Evolutionary conservation across 1,140 invertebrate species (phyloP), one percentile per base, ranked within the genome.

Genomic region (Theocolax elegans): DNA sequence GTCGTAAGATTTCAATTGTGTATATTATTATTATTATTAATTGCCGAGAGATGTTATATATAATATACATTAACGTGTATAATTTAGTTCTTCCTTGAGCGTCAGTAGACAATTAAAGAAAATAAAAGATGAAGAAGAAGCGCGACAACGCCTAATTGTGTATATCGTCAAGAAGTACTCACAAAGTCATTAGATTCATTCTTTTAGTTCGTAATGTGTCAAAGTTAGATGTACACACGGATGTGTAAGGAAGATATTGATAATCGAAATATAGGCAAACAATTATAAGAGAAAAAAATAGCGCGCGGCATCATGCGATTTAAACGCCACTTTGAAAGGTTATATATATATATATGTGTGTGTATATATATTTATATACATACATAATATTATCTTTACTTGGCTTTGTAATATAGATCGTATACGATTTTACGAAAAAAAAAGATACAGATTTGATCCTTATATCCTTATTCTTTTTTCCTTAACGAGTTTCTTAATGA

Each of bases 111-210:
- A 56, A 63, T 64, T n/a, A 46, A 19, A 54, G 59, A 49, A 19
- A 53, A 29, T 25, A 54, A 49, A 19, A 54, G 59, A 49, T 31
- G 63, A 29, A 31, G 46, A n/a, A 40, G 42, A 23, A 17, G 17
- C 27, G 35, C n/a, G n/a, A n/a, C n/a, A n/a, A n/a, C 56, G 48
- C 29, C 38, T 66, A 66, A 59, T 65, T 71, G 44, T 49, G n/a
- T 51, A 42, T 58, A 42, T 9, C 40, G 53, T 25, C 25, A 44
- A 66, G 81, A 81, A 72, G 80, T 81, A 81, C 74, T 82, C 81
- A 79, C 80, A 81, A 84, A 84, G 83, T 85, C 83, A 84, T 84
- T 84, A 84, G 78, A 82, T 84, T 81, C 76, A 82, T 83, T 77
- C 76, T 62, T 67, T 67, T 84, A 84, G 79, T 82, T 84, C 75